Conservation (phyloP, 2,797 vertebrate species). For the Paratrypauchen microcephalus region DNA sequence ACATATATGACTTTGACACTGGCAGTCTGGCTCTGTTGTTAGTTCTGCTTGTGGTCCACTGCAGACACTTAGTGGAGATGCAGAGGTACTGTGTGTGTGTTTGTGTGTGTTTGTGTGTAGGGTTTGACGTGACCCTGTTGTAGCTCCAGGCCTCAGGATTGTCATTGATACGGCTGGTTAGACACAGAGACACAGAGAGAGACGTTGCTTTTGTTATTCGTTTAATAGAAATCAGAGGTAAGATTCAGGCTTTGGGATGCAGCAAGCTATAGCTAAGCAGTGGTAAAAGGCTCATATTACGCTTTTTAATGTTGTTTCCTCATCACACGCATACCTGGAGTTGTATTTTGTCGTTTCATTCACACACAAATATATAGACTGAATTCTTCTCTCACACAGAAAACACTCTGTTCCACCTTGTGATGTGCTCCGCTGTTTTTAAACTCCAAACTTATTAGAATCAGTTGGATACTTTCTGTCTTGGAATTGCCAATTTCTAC, state of each 20-base stretch:
- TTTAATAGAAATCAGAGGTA: constrained; percentile 28
- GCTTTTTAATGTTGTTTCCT: no score
- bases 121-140: constrained; percentile 20
- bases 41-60: not conserved
- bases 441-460: no score
- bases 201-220: constrained; percentile 57
- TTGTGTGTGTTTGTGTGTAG: constrained; percentile 3
- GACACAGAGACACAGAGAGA: constrained; percentile 21
- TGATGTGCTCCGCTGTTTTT: no score
- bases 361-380: no score
- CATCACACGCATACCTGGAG: no score
- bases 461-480: no score
- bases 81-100: constrained; percentile 3
- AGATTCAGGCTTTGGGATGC: not conserved
- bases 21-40: not conserved
- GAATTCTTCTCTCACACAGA: no score
- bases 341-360: no score
- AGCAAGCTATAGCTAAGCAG: not conserved
- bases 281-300: no score
- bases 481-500: no score
- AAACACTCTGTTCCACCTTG: no score
- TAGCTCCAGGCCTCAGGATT: constrained; percentile 32
- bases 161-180: constrained; percentile 54
- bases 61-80: not conserved
- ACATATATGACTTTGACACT: not conserved